Percentiles rank a stretch among this genome's conserved stretches.
Evolutionary conservation across 2,797 vertebrate genomes (phyloP).

Genomic region (Holocentrus rufus): DNA sequence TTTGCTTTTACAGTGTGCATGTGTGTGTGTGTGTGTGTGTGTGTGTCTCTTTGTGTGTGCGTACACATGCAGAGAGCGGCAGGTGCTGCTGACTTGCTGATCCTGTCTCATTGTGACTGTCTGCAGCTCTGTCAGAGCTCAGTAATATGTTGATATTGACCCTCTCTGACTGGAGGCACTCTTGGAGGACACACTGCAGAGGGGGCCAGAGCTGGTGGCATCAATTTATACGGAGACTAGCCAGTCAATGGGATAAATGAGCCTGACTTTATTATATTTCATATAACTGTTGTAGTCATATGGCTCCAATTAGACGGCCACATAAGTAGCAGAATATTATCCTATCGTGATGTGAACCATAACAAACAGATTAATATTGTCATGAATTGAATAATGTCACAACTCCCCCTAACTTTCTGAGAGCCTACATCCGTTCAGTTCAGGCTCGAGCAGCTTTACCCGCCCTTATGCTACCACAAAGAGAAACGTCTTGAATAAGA

Average conservation of each 20-base stretch:
- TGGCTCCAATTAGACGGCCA: slow-evolving; percentile 49
- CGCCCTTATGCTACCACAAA: slow-evolving; percentile 34
- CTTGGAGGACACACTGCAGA: slow-evolving; percentile 51
- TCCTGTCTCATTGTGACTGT: slow-evolving; percentile 83
- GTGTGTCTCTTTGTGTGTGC: slow-evolving; percentile 36
- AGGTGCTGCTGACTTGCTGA: slow-evolving; percentile 85
- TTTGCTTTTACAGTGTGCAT: slow-evolving; percentile 41
- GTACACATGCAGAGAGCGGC: slow-evolving; percentile 60
- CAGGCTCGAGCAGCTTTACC: slow-evolving; percentile 61
- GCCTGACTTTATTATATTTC: slow-evolving; percentile 58
- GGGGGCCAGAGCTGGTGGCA: slow-evolving; percentile 46
- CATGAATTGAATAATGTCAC: slow-evolving; percentile 31
- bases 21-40: slow-evolving; percentile 38
- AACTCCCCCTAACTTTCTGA: not conserved
- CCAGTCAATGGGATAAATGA: slow-evolving; percentile 65
- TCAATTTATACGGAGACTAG: slow-evolving; percentile 57
- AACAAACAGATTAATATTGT: slow-evolving; percentile 34
- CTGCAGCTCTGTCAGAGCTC: slow-evolving; percentile 79
- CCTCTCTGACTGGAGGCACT: slow-evolving; percentile 71
- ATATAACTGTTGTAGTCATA: slow-evolving; percentile 46
- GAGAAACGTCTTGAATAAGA: slow-evolving; percentile 50
- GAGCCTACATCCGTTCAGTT: slow-evolving; percentile 24
- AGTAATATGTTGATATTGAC: slow-evolving; percentile 84
- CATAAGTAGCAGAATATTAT: slow-evolving; percentile 32
- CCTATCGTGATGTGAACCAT: slow-evolving; percentile 23